Conservation (phyloP, 2,888 invertebrate species). For the Athalia circularis region DNA sequence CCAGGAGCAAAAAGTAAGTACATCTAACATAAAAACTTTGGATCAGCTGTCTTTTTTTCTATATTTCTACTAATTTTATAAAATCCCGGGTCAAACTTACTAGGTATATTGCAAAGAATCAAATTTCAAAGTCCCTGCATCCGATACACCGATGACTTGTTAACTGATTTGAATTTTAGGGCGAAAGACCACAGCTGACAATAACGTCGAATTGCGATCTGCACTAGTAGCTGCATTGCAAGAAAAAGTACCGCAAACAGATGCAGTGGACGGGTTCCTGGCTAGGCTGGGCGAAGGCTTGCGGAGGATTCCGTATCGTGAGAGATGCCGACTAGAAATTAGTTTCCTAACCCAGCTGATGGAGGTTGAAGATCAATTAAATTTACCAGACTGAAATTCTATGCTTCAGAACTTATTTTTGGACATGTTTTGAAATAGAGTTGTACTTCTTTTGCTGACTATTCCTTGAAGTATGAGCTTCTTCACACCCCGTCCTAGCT, state of each 20-base stretch:
- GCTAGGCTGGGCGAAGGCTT: conserved; percentile 28
- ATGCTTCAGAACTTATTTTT: no score
- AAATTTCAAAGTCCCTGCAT: neutral
- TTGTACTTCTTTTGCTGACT: no score
- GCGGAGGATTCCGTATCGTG: conserved; percentile 14
- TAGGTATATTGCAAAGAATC: neutral
- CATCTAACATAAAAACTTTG: conserved; percentile 8
- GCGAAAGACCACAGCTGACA: conserved; percentile 8
- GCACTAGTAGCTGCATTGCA: conserved; percentile 18
- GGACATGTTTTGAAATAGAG: no score
- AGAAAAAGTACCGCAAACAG: conserved; percentile 7
- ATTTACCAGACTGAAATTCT: no score
- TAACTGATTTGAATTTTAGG: conserved; percentile 14
- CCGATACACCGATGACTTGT: neutral
- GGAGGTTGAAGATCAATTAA: neutral
- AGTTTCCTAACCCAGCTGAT: conserved; percentile 4
- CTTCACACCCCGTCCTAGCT: no score
- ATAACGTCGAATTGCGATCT: neutral
- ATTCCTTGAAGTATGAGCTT: no score
- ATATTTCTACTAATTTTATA: neutral
- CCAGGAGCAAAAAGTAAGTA: conserved; percentile 27
- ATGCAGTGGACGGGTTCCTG: conserved; percentile 20
- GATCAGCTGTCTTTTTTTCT: neutral
- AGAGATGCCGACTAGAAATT: conserved; percentile 7
- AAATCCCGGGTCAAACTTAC: neutral